phyloP scores from a whole-genome alignment of 1,140 invertebrate genomes.

The Penaeus indicus region DNA sequence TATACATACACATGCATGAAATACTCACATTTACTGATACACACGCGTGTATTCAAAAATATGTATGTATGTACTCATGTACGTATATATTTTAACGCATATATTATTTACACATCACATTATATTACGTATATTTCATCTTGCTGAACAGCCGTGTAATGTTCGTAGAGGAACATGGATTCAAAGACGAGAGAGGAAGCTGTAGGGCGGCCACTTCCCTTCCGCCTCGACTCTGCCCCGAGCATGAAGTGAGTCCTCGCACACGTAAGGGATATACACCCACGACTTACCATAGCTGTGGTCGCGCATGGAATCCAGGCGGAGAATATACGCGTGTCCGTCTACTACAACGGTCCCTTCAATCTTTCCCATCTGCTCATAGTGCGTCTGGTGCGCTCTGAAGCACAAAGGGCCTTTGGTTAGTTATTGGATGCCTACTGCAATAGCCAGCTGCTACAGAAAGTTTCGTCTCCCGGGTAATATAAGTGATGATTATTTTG shows the following conservation, averaged over 20 bases:
- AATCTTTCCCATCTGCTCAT: constrained; percentile 79
- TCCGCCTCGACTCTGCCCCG: background rate
- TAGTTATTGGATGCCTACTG: too few species aligned
- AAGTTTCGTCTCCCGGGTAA: too few species aligned
- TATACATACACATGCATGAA: too few species aligned
- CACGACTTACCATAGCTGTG: constrained; percentile 78
- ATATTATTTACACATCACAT: too few species aligned
- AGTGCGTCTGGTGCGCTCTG: constrained; percentile 79
- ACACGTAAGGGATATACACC: background rate
- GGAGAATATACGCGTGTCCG: constrained; percentile 71
- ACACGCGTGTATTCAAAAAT: too few species aligned
- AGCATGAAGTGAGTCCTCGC: too few species aligned
- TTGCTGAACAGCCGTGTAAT: background rate
- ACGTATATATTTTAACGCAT: background rate
- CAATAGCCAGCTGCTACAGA: too few species aligned
- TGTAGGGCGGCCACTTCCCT: too few species aligned
- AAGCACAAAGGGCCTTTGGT: background rate
- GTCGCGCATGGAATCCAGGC: constrained; percentile 73
- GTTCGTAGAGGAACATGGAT: background rate
- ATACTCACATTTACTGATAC: too few species aligned
- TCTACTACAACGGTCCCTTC: constrained; percentile 73
- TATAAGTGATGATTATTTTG: too few species aligned
- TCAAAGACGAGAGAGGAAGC: too few species aligned
- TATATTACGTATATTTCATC: background rate
- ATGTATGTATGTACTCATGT: background rate